Conservation (phyloP, 2,113 vertebrate species). For the Odobenus rosmarus region DNA sequence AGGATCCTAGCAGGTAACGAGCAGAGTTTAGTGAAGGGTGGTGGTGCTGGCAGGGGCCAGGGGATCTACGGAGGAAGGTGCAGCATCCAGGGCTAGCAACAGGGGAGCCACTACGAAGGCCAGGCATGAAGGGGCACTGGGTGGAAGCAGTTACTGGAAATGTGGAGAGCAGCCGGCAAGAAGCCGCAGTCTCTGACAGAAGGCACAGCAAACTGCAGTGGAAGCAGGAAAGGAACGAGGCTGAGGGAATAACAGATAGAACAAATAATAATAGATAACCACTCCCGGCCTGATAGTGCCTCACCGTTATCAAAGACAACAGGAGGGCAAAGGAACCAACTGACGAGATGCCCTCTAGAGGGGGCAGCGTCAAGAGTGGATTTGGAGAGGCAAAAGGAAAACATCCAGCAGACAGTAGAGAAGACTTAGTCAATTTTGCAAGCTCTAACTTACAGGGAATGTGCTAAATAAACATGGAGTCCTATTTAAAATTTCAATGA, state of each 20-base stretch:
- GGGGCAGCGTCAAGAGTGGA: not conserved
- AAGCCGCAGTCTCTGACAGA: not conserved
- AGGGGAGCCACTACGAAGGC: rapidly evolving
- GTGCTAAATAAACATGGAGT: not conserved
- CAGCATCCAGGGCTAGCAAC: not conserved
- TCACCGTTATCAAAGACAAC: not conserved
- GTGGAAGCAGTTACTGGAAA: not conserved
- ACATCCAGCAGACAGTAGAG: not conserved
- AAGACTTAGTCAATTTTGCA: not conserved
- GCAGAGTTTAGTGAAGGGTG: not conserved
- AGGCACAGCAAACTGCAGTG: not conserved
- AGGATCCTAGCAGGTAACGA: not conserved
- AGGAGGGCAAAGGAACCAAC: not conserved
- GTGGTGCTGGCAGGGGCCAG: not conserved
- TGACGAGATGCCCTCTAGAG: not conserved
- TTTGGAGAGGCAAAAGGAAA: not conserved
- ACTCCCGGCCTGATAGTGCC: not conserved
- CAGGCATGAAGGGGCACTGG: too few relatives aligned
- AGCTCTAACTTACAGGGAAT: not conserved
- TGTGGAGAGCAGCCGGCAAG: not conserved
- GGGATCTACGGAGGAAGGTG: rapidly evolving
- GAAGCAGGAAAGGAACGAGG: not conserved
- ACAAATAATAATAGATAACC: not conserved
- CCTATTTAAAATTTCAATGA: not conserved
- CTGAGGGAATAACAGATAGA: not conserved